Evolutionary conservation across 2,888 invertebrate species (phyloP).

Genomic region (Mamestra brassicae): DNA sequence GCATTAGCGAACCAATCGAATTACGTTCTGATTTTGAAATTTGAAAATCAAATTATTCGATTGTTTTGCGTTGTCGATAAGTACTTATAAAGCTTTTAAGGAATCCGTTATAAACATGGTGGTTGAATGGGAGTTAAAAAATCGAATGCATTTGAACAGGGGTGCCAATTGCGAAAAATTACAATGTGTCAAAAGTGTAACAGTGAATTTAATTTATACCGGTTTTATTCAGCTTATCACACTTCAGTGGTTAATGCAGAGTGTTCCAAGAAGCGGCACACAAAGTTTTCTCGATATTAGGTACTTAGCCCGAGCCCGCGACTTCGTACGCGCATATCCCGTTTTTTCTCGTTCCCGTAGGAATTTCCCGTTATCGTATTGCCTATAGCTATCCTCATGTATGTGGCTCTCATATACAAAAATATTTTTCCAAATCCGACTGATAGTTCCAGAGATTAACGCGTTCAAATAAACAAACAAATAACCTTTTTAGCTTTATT

Average conservation of each 20-base stretch:
- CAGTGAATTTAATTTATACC: not conserved
- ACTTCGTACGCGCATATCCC: too few species aligned
- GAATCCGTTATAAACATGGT: slow-evolving; percentile 48
- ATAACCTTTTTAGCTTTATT: too few species aligned
- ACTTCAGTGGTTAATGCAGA: not conserved
- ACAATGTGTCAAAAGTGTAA: slow-evolving; percentile 45
- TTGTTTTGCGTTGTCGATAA: slow-evolving; percentile 74
- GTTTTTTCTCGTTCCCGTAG: too few species aligned
- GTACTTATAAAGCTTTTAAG: slow-evolving; percentile 67
- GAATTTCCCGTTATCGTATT: too few species aligned
- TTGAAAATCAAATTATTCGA: slow-evolving; percentile 85
- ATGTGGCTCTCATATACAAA: too few species aligned
- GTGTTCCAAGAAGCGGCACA: not conserved
- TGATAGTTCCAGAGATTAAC: too few species aligned
- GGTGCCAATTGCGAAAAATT: slow-evolving; percentile 33
- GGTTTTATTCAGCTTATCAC: not conserved
- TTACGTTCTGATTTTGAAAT: slow-evolving; percentile 85
- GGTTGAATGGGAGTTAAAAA: slow-evolving; percentile 43
- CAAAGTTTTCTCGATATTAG: not conserved
- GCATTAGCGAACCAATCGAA: slow-evolving; percentile 86
- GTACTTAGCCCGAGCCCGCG: too few species aligned
- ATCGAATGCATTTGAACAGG: slow-evolving; percentile 35
- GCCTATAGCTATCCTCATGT: too few species aligned
- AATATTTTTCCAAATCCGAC: too few species aligned
- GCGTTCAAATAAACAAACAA: too few species aligned